A percentile compares a stretch with the other conserved stretches of the same genome.
These are phyloP conservation scores for Lindbergichthys nudifrons DNA, from an alignment of 2,797 vertebrate species.

Conservation along the genomic window DNA sequence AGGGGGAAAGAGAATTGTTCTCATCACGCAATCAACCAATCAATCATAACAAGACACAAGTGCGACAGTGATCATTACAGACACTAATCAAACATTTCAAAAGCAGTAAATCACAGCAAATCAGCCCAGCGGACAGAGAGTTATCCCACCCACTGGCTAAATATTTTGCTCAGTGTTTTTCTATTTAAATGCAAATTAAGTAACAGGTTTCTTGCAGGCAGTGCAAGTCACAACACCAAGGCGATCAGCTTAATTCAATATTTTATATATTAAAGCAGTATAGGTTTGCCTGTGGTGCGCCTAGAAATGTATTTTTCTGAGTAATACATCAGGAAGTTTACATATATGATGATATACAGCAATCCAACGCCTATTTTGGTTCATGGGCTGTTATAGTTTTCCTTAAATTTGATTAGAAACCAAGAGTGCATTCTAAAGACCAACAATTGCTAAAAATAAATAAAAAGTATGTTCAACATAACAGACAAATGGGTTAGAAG, in stretches of 20 bases:
- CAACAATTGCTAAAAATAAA: not conserved
- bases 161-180: conserved; percentile 69
- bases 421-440: not conserved
- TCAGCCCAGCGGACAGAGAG: conserved; percentile 50
- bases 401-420: not conserved
- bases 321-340: conserved; percentile 6
- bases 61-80: conserved; percentile 47
- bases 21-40: conserved; percentile 57
- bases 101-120: conserved; percentile 65
- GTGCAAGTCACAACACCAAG: conserved; percentile 30
- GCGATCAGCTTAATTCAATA: conserved; percentile 70
- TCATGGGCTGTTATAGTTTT: not conserved
- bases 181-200: conserved; percentile 84
- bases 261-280: conserved; percentile 42
- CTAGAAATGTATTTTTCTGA: not conserved
- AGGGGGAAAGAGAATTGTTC: not conserved
- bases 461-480: not conserved
- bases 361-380: not conserved
- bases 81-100: conserved; percentile 61
- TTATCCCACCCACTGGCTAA: conserved; percentile 45
- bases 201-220: conserved; percentile 45
- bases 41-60: conserved; percentile 53
- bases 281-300: conserved; percentile 4
- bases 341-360: not conserved
- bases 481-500: not conserved